Conservation (phyloP, 1,140 invertebrate species). For the Drosophila bocki region DNA sequence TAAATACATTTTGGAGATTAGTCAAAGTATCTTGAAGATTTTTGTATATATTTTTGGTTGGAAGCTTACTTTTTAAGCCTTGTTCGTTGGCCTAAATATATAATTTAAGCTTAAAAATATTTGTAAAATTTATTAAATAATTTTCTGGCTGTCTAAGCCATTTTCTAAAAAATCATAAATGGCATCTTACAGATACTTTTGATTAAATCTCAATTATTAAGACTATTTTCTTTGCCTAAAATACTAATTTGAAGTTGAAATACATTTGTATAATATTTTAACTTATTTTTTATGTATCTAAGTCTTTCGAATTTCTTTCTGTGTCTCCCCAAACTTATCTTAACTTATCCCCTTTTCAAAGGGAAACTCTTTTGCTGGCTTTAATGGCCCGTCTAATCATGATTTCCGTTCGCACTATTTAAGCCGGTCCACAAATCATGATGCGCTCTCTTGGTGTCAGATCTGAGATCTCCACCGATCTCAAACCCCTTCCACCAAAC, state of each 20-base stretch:
- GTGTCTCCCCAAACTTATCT: constrained; percentile 1
- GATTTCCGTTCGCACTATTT: constrained; percentile 78
- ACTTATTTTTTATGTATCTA: not conserved
- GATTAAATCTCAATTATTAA: too few relatives aligned
- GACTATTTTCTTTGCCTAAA: too few relatives aligned
- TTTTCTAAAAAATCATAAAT: not conserved
- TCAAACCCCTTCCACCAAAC: constrained; percentile 5
- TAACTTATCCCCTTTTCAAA: constrained; percentile 4
- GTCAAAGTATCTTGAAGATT: not conserved
- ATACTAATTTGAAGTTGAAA: too few relatives aligned
- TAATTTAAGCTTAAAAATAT: too few relatives aligned
- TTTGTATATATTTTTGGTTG: not conserved
- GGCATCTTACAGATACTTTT: too few relatives aligned
- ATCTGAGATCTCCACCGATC: constrained; percentile 38
- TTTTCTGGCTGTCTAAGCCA: not conserved
- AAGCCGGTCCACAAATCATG: constrained; percentile 55
- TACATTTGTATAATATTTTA: too few relatives aligned
- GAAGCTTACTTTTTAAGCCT: not conserved
- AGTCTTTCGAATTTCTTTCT: not conserved
- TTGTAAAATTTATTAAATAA: not conserved
- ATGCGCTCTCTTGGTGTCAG: constrained; percentile 50
- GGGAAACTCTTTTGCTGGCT: constrained; percentile 20
- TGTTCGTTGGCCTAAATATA: not conserved
- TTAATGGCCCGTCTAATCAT: constrained; percentile 76
- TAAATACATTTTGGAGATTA: not conserved